These are phyloP conservation scores for Notocelia uddmanniana DNA, from an alignment of 2,888 invertebrate genomes.

Conservation along the genomic window DNA sequence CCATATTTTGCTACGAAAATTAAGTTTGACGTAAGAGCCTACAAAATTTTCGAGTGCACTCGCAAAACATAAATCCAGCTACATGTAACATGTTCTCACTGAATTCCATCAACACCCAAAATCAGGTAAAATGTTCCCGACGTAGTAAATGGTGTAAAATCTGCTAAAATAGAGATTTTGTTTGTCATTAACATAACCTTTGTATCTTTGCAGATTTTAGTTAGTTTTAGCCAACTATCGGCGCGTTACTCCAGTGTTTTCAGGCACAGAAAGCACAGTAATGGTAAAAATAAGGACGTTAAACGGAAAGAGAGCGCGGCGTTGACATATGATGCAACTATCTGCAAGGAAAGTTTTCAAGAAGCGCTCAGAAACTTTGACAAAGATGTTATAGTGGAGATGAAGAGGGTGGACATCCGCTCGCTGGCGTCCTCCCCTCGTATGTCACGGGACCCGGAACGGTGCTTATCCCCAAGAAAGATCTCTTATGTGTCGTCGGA, in stretches of 20 bases:
- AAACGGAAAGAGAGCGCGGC: conserved; percentile 65
- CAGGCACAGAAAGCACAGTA: conserved; percentile 74
- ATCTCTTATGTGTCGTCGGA: conserved; percentile 73
- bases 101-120: conserved; percentile 84
- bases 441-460: conserved; percentile 53
- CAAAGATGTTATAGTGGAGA: conserved; percentile 74
- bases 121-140: conserved; percentile 70
- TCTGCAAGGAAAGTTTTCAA: conserved; percentile 75
- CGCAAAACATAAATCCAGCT: conserved; percentile 73
- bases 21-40: conserved; percentile 81
- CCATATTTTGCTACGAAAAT: conserved; percentile 69
- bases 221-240: conserved; percentile 82
- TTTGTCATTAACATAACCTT: conserved; percentile 76
- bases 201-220: conserved; percentile 80
- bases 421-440: conserved; percentile 60
- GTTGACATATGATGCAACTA: conserved; percentile 64
- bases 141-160: conserved; percentile 8
- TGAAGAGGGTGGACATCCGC: conserved; percentile 69
- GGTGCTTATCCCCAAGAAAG: conserved; percentile 62
- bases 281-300: conserved; percentile 69
- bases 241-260: conserved; percentile 77
- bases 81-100: conserved; percentile 86
- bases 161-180: conserved; percentile 53
- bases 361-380: conserved; percentile 77
- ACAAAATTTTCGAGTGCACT: conserved; percentile 86